Conservation (phyloP, 2,113 vertebrate genomes). For the Brienomyrus brachyistius region DNA sequence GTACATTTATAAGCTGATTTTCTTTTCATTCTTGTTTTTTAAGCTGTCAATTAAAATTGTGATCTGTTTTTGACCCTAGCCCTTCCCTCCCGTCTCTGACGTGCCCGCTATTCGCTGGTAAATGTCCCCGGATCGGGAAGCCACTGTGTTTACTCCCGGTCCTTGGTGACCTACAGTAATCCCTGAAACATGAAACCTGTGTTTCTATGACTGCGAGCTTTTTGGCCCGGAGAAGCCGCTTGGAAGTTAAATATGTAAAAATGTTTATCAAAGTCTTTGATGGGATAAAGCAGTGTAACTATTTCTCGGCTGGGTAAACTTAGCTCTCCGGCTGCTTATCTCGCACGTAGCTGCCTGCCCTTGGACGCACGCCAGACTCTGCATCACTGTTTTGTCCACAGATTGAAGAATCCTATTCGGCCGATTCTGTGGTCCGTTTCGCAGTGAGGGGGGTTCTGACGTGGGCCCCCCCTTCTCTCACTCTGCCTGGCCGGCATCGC, state of each 20-base stretch:
- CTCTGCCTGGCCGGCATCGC: not conserved
- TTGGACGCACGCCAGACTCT: not conserved
- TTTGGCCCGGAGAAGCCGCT: not conserved
- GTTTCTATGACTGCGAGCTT: not conserved
- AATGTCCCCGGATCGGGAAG: not conserved
- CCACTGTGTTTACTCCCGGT: not conserved
- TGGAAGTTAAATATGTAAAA: not conserved
- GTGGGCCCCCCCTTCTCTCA: not conserved
- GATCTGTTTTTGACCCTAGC: not conserved
- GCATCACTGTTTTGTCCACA: not conserved
- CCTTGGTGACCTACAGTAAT: not conserved
- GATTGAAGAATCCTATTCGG: not conserved
- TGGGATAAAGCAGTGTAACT: not conserved
- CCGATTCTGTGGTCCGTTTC: not conserved
- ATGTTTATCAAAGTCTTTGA: not conserved
- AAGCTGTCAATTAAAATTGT: constrained; percentile 39
- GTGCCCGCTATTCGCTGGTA: not conserved
- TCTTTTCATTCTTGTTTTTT: constrained; percentile 42
- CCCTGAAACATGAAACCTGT: not conserved
- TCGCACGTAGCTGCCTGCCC: not conserved
- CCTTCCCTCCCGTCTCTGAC: not conserved
- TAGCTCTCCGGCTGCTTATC: not conserved
- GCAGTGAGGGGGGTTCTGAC: not conserved
- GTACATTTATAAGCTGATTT: constrained; percentile 43
- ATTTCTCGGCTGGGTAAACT: not conserved